A percentile compares a stretch with the other conserved stretches of the same genome.
These are phyloP conservation scores for Bagarius yarrelli DNA, from an alignment of 2,113 vertebrate genomes.

Conservation along the genomic window DNA sequence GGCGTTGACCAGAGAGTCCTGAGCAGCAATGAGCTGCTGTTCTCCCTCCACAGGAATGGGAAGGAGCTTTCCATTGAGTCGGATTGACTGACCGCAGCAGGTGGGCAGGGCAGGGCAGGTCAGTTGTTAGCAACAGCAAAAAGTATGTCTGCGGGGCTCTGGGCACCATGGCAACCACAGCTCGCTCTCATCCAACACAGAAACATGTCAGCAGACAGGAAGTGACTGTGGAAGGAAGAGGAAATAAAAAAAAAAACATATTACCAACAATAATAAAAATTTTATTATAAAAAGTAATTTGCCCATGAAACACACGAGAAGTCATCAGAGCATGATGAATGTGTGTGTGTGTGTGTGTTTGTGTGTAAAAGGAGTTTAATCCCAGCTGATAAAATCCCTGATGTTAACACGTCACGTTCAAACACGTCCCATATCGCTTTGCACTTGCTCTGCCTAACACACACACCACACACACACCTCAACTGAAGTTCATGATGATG, in stretches of 20 bases:
- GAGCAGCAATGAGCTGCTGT: conserved; percentile 23
- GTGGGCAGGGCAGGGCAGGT: background rate
- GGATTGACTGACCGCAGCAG: background rate
- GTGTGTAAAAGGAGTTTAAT: background rate
- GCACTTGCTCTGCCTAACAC: background rate
- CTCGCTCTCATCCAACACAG: background rate
- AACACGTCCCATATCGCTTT: background rate
- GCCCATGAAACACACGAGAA: background rate
- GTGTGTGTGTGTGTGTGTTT: background rate
- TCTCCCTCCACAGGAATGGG: background rate
- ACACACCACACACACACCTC: background rate
- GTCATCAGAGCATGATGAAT: background rate
- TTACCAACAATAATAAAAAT: background rate
- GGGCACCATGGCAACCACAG: background rate
- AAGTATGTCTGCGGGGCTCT: background rate
- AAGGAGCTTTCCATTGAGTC: conserved; percentile 29
- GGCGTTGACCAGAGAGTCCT: conserved; percentile 11
- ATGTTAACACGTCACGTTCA: background rate
- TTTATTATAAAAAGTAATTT: background rate
- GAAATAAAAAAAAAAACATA: background rate
- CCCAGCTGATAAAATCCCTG: conserved; percentile 24
- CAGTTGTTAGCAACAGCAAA: background rate
- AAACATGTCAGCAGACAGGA: background rate
- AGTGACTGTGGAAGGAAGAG: background rate
- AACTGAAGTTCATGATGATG: background rate